Percentiles rank a stretch among this genome's conserved stretches.
These are phyloP conservation scores for Holothuria scabra DNA, from an alignment of 53 echinoderm and acorn worm genomes.

Conservation along the genomic window DNA sequence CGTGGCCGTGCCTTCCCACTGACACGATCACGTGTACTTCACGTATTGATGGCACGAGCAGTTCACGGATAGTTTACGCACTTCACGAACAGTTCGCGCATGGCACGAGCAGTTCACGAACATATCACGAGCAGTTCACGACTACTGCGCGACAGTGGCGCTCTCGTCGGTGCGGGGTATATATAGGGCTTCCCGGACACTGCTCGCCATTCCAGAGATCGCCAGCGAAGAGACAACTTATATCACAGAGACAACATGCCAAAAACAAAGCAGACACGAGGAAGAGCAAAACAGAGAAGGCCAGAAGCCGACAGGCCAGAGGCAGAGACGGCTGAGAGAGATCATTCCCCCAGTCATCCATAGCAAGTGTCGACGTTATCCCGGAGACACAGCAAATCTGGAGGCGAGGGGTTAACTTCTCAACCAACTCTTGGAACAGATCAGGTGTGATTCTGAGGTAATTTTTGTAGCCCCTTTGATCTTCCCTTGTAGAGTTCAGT, in stretches of 20 bases:
- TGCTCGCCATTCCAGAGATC: slow-evolving; percentile 60
- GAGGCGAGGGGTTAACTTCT: too few relatives aligned
- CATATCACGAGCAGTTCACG: slow-evolving; percentile 32
- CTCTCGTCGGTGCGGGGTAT: slow-evolving; percentile 35
- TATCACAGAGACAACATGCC: neutral
- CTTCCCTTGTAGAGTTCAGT: too few relatives aligned
- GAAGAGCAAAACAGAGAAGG: slow-evolving; percentile 42
- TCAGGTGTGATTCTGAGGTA: too few relatives aligned
- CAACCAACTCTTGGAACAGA: too few relatives aligned
- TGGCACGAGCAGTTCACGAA: neutral
- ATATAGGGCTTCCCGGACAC: slow-evolving; percentile 59
- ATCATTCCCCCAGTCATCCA: slow-evolving; percentile 60
- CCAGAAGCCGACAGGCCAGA: slow-evolving; percentile 61
- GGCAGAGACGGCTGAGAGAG: slow-evolving; percentile 57
- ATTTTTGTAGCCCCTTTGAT: too few relatives aligned
- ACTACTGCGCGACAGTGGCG: slow-evolving; percentile 22
- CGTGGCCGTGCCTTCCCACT: too few relatives aligned
- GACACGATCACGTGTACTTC: too few relatives aligned
- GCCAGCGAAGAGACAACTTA: slow-evolving; percentile 59
- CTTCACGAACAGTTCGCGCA: too few relatives aligned
- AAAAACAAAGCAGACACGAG: slow-evolving; percentile 35
- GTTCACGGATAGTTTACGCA: too few relatives aligned
- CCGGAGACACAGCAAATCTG: slow-evolving; percentile 67
- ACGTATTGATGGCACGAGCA: too few relatives aligned
- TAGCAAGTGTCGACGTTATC: slow-evolving; percentile 67